phyloP scores from a whole-genome alignment of 2,113 vertebrate species.

The Brachyhypopomus gauderio region DNA sequence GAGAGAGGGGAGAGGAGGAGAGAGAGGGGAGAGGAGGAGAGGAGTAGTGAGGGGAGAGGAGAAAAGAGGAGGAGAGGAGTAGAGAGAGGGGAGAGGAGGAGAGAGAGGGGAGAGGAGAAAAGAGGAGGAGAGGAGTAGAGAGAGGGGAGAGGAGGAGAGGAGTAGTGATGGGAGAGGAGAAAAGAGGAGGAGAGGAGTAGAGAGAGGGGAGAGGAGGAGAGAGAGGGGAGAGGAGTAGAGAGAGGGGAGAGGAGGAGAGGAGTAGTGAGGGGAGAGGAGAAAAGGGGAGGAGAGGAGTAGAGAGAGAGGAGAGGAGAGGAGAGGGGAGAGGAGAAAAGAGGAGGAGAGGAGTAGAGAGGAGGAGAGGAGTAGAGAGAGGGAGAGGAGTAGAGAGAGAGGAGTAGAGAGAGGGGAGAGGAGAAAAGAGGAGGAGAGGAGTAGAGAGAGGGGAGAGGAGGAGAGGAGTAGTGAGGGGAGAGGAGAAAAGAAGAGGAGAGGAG shows the following conservation, averaged over 20 bases:
- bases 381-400: neutral
- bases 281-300: conserved; percentile 41
- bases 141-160: neutral
- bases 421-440: conserved; percentile 4
- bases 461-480: neutral
- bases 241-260: conserved; percentile 50
- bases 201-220: conserved; percentile 21
- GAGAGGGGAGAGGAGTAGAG: neutral
- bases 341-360: conserved; percentile 36
- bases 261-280: neutral
- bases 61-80: conserved; percentile 57
- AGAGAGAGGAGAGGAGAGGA: conserved; percentile 6
- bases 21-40: neutral
- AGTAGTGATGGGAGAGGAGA: too few species aligned
- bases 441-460: too few species aligned
- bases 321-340: conserved; percentile 1
- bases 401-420: neutral
- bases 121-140: conserved; percentile 1
- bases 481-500: too few species aligned
- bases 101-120: conserved; percentile 26
- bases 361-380: conserved; percentile 29
- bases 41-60: neutral
- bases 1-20: too few species aligned
- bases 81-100: conserved; percentile 48
- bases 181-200: conserved; percentile 43